Conservation (phyloP, 2,113 vertebrate species). For the Artemisiospiza belli region DNA sequence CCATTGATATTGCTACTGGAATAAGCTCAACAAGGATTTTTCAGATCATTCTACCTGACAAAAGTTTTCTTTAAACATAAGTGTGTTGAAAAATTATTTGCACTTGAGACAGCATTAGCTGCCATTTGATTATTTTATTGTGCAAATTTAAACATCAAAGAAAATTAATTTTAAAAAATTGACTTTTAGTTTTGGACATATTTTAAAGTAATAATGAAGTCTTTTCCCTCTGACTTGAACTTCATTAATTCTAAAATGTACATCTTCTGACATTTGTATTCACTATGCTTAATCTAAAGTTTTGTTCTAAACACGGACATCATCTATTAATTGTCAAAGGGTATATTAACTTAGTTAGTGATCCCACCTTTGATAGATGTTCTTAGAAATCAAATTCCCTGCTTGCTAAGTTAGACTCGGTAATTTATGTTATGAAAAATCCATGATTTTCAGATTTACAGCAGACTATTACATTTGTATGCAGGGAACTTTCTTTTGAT, state of each 20-base stretch:
- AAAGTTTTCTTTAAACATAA: background rate
- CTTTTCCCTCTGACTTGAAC: background rate
- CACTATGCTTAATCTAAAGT: background rate
- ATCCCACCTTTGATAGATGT: background rate
- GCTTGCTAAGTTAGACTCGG: background rate
- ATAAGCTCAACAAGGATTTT: background rate
- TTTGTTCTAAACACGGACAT: background rate
- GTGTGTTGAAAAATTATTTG: background rate
- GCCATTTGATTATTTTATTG: background rate
- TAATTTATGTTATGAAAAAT: background rate
- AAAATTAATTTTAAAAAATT: background rate
- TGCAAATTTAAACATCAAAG: background rate
- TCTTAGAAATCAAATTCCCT: background rate
- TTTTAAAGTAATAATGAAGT: background rate
- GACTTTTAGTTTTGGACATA: background rate
- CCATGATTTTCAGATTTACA: background rate
- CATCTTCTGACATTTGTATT: background rate
- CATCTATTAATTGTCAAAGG: background rate
- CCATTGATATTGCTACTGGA: background rate
- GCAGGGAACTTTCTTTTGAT: background rate
- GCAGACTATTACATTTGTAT: background rate
- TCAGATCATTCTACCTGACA: background rate
- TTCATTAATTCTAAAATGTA: background rate
- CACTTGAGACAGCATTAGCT: background rate
- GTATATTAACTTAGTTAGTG: constrained; percentile 25